Base-by-base conservation (phyloP, 2,888 invertebrate genomes). In the Pinctada fucata region DNA sequence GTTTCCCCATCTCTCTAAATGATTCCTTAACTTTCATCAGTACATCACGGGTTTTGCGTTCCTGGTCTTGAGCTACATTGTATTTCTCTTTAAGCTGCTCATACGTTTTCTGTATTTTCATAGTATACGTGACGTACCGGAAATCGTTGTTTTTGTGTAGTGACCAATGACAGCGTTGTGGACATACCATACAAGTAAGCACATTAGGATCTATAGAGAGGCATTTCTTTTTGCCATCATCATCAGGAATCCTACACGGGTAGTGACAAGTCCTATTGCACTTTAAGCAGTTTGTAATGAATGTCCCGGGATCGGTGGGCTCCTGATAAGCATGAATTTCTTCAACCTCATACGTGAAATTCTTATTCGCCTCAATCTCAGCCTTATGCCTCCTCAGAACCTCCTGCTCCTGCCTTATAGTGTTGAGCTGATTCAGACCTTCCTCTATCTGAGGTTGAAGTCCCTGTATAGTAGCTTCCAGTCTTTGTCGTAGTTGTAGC, bases 251-350 rank as follows among this genome's bases (percentile, higher is more conserved):
- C 1, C 2, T 10, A 79, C 88, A 89, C 0, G 83, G 78, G 31
- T 76, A 71, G 73, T 89, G 89, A 58, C 89, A 89, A 0, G 89
- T 89, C 13, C 69, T 67, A 73, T 85, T 82, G 49, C 88, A 89
- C 8, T 64, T 75, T 1, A 81, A 70, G 67, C 88, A 88, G 76
- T 87, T 88, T 1, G 87, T 89, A 2, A 86, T 83, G 72, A 82
- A 74, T 16, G 78, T 45, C 8, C 83, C 83, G 2, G 74, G 68
- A 10, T 70, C 47, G 0, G 84, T 63, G 2, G 74, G 68, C 58
- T 77, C 77, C 48, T 82, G 70, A 0, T 47, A 45, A 5, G 80
- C 82, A 13, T 82, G 67, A 4, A 80, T 79, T 72, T 85, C 86
- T n/a, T 81, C 79, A 1, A 85, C 83, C n/a, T 73, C 67, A 67